Percentiles rank a stretch among this genome's conserved stretches.
Conservation (phyloP, 2,888 invertebrate genomes). For the Drosophila eohydei region DNA sequence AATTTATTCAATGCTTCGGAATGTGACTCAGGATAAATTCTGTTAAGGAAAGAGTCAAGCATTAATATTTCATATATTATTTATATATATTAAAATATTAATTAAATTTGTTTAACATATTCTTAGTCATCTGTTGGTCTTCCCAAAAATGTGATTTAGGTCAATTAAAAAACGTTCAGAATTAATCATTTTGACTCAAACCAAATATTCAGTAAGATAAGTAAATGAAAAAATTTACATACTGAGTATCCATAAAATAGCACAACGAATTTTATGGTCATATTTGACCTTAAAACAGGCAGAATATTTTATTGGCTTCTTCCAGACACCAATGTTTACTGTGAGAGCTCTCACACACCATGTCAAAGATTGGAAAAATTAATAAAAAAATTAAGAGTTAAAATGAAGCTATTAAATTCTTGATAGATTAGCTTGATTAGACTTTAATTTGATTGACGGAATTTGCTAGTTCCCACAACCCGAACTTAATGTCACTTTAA, state of each 20-base stretch:
- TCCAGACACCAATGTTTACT: not conserved
- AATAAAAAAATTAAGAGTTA: conserved; percentile 5
- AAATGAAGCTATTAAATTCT: not conserved
- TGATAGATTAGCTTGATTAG: conserved; percentile 11
- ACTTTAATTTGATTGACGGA: conserved; percentile 16
- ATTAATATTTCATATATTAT: not conserved
- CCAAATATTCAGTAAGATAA: not conserved
- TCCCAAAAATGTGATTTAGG: not conserved
- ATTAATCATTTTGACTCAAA: not conserved
- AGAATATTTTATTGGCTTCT: conserved; percentile 24
- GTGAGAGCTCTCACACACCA: conserved; percentile 10
- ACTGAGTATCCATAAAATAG: not conserved
- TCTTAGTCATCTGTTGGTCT: not conserved
- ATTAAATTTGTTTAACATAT: not conserved
- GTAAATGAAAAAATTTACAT: not conserved
- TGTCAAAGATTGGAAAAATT: conserved; percentile 27
- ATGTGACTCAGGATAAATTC: not conserved
- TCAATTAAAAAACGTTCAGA: not conserved
- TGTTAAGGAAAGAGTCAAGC: not conserved
- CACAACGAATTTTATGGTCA: conserved; percentile 14
- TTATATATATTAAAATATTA: not conserved
- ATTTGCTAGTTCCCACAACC: conserved; percentile 34
- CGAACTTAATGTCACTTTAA: conserved; percentile 45
- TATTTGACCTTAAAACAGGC: conserved; percentile 19
- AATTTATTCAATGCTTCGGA: not conserved